Evolutionary conservation across 2,113 vertebrate species (phyloP).

Genomic region (Rhodinocichla rosea): DNA sequence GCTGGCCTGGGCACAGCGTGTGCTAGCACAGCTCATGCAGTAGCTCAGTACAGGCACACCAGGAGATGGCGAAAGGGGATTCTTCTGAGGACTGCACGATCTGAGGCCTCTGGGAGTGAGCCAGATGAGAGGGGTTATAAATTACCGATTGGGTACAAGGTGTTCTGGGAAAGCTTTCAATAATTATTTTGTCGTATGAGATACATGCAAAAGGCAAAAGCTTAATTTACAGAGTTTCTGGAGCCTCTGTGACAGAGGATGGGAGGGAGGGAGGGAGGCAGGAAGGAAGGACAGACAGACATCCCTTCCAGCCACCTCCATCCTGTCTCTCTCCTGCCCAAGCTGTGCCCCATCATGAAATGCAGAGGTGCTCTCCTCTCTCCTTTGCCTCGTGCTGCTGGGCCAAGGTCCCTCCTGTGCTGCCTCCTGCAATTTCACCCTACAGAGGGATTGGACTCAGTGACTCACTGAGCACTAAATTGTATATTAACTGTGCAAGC

Average conservation of each 20-base stretch:
- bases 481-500: neutral
- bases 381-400: neutral
- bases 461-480: neutral
- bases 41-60: neutral
- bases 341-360: neutral
- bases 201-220: neutral
- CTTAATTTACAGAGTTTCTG: neutral
- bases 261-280: neutral
- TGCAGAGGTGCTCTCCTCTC: neutral
- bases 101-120: neutral
- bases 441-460: neutral
- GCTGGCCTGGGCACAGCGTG: accelerated
- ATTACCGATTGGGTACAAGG: neutral
- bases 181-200: neutral
- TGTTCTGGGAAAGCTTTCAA: neutral
- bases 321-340: neutral
- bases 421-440: neutral
- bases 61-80: neutral
- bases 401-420: neutral
- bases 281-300: neutral
- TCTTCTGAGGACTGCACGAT: neutral
- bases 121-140: neutral
- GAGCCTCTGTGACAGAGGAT: neutral
- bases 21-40: neutral
- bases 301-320: neutral